These are phyloP conservation scores for Acanthosepion esculentum DNA, from an alignment of 2,888 invertebrate species.

Conservation along the genomic window DNA sequence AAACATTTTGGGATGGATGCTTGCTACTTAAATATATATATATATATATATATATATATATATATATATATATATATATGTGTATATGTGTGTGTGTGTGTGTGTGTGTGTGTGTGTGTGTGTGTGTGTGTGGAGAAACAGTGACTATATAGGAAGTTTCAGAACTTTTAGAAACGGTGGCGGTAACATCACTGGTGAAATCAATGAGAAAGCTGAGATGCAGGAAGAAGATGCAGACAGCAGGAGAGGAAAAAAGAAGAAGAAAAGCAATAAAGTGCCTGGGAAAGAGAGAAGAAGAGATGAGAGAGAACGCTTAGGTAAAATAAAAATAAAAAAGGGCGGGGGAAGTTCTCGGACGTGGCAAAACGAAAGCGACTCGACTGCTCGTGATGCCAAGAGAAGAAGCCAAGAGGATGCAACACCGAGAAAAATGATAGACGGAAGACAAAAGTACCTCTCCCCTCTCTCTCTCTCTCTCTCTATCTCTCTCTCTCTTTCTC, in stretches of 20 bases:
- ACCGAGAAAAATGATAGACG: not conserved
- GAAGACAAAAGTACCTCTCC: not conserved
- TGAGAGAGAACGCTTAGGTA: no score
- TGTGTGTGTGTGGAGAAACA: no score
- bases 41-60: not conserved
- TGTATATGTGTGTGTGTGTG: not conserved
- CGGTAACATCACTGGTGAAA: no score
- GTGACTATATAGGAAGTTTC: no score
- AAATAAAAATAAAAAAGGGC: no score
- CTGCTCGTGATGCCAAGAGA: not conserved
- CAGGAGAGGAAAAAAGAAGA: not conserved
- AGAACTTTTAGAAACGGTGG: no score
- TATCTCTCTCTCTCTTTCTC: no score
- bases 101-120: no score
- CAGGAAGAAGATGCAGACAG: not conserved
- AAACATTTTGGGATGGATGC: not conserved
- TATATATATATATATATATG: not conserved
- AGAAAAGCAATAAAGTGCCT: not conserved
- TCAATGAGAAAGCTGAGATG: not conserved
- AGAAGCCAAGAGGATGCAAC: not conserved
- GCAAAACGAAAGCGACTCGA: not conserved
- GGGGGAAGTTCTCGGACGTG: no score
- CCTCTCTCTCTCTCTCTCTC: no score
- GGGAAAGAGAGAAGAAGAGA: not conserved
- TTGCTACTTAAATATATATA: not conserved